These are phyloP conservation scores for Mechanitis mazaeus DNA, from an alignment of 2,888 invertebrate species.

Conservation along the genomic window DNA sequence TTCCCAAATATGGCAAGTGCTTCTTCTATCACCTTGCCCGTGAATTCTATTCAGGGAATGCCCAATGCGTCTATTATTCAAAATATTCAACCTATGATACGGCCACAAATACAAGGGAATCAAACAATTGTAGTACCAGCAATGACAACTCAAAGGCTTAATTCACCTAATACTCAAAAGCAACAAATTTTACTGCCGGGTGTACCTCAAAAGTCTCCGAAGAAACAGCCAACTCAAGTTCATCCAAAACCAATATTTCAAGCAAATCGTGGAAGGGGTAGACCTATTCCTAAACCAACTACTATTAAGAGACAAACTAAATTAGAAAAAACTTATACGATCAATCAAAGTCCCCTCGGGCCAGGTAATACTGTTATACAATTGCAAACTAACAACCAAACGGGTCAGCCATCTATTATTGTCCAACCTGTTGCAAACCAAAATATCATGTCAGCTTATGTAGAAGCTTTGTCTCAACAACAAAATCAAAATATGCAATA, in stretches of 20 bases:
- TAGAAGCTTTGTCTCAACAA: slow-evolving; percentile 82
- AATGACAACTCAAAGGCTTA: slow-evolving; percentile 64
- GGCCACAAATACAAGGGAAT: slow-evolving; percentile 67
- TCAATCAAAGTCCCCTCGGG: slow-evolving; percentile 65
- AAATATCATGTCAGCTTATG: slow-evolving; percentile 79
- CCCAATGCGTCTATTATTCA: slow-evolving; percentile 66
- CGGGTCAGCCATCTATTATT: slow-evolving; percentile 80
- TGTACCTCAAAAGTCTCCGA: slow-evolving; percentile 66
- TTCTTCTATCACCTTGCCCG: slow-evolving; percentile 68
- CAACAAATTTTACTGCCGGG: slow-evolving; percentile 67
- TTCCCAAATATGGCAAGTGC: slow-evolving; percentile 73
- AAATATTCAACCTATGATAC: slow-evolving; percentile 72
- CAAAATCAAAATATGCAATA: slow-evolving; percentile 85
- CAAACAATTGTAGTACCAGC: slow-evolving; percentile 69
- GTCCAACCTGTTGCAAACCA: slow-evolving; percentile 80
- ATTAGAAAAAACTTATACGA: slow-evolving; percentile 67
- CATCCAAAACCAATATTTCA: slow-evolving; percentile 73
- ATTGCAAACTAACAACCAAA: slow-evolving; percentile 74
- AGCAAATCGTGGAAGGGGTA: slow-evolving; percentile 62
- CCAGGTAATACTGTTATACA: slow-evolving; percentile 75
- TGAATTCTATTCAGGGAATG: slow-evolving; percentile 71
- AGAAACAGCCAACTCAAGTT: slow-evolving; percentile 65
- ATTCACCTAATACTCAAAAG: slow-evolving; percentile 66
- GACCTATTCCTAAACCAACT: slow-evolving; percentile 67
- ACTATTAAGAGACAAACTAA: slow-evolving; percentile 70